Percentiles rank a stretch among this genome's conserved stretches.
Conservation (phyloP, 2,797 vertebrate genomes). For the Cheirogaleus major region DNA sequence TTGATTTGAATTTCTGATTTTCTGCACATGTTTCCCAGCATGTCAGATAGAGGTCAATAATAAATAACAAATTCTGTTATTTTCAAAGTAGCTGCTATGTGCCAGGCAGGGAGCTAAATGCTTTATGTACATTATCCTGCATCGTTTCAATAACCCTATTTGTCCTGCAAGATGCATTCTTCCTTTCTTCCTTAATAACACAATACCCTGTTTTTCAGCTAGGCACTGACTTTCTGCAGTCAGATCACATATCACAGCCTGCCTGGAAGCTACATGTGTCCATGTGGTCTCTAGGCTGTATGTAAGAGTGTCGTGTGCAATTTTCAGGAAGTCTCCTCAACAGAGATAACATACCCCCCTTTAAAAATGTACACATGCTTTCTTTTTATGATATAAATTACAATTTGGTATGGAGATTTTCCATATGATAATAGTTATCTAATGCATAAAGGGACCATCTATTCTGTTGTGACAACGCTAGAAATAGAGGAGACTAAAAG, state of each 20-base stretch:
- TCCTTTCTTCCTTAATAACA: background rate
- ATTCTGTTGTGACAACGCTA: background rate
- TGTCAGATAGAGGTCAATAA: background rate
- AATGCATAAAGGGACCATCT: background rate
- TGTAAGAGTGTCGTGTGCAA: background rate
- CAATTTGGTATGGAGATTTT: background rate
- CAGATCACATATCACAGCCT: background rate
- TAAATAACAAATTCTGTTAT: background rate
- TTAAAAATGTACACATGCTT: background rate
- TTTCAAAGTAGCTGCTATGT: background rate
- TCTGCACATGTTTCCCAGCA: background rate
- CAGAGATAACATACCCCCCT: background rate
- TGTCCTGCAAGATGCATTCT: background rate
- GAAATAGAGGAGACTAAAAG: background rate
- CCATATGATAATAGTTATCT: background rate
- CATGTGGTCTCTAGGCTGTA: background rate
- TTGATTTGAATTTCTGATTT: constrained; percentile 7
- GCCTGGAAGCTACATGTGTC: background rate
- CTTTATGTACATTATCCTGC: background rate
- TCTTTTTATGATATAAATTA: constrained; percentile 24
- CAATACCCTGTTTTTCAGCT: background rate
- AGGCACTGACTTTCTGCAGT: background rate
- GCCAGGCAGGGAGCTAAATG: background rate
- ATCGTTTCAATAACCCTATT: background rate
- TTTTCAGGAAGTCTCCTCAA: background rate